Evolutionary conservation across 2,888 invertebrate species (phyloP), one percentile per base, ranked within the genome.

Genomic region (Heliothis peltigera): DNA sequence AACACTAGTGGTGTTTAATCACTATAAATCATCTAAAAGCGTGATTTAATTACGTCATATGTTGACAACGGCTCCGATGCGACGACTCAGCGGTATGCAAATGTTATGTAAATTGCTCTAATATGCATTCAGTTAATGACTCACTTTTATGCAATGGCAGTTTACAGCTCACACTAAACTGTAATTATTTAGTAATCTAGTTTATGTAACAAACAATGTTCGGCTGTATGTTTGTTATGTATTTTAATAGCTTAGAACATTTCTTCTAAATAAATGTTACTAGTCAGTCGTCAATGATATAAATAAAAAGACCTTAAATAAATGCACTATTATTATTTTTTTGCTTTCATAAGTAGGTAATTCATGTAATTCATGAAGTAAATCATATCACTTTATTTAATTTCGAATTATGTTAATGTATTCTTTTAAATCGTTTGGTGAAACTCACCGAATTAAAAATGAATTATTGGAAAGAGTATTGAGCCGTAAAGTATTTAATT

Each of bases 91-190:
- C 70, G 65, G 73, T 83, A 89, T 90, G 89, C 87, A 87, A 89
- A 89, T 90, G 25, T 70, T 84, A 87, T 86, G 85, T 81, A 86
- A 89, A 91, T 88, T 51, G 28, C 63, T 73, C 75, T 85, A 82
- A 84, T 79, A 76, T 81, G 75, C 80, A 77, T 80, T 77, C 70
- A 68, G 66, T 72, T 78, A 83, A 84, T 79, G 76, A 69, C 70
- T 70, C 56, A 75, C 61, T 84, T 84, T 84, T 80, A 79, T 61
- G 60, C 25, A 48, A 58, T 48, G 48, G 48, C 39, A 28, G 65
- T 76, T 68, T 77, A 75, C 75, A 77, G 77, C 56, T 44, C 49
- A 56, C 44, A 68, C 48, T 64, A 61, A 63, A 63, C 18, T 61
- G 47, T 63, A 64, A 75, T 68, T 77, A 51, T 65, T 65, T 48